phyloP scores from a whole-genome alignment of 2,113 vertebrate genomes.

The Sigmodon hispidus region DNA sequence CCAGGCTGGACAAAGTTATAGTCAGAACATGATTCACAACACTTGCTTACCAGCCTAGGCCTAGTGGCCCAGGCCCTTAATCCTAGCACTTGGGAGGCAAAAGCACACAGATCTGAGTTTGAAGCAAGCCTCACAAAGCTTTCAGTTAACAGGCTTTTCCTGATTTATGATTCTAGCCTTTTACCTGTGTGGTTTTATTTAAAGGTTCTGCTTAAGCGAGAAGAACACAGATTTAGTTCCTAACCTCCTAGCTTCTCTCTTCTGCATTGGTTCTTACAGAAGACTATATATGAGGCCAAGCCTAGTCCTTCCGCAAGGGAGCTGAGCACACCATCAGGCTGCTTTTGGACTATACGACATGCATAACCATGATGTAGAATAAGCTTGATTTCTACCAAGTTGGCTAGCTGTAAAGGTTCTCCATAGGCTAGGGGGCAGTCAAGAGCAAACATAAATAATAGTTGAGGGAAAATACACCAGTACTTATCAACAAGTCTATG shows the following conservation, averaged over 20 bases:
- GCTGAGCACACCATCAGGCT: not conserved
- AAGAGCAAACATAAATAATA: not conserved
- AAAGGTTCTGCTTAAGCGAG: not conserved
- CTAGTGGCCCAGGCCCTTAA: not conserved
- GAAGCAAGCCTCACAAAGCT: not conserved
- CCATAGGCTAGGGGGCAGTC: not conserved
- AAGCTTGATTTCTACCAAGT: not conserved
- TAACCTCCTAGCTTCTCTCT: not conserved
- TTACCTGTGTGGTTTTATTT: not conserved
- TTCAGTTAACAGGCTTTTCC: not conserved
- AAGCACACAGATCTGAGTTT: not conserved
- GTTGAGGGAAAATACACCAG: not conserved
- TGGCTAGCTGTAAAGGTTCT: not conserved
- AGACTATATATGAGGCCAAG: not conserved
- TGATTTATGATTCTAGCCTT: not conserved
- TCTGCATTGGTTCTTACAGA: slow-evolving; percentile 14
- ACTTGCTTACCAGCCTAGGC: not conserved
- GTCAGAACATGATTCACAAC: not conserved
- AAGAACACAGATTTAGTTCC: not conserved
- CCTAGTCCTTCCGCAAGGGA: not conserved
- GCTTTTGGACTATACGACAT: not conserved
- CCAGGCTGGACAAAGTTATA: not conserved
- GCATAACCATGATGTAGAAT: not conserved
- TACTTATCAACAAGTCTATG: not conserved
- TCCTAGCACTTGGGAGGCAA: not conserved